Conservation (phyloP, 2,797 vertebrate genomes). For the Enteromius thamalakanensis region DNA sequence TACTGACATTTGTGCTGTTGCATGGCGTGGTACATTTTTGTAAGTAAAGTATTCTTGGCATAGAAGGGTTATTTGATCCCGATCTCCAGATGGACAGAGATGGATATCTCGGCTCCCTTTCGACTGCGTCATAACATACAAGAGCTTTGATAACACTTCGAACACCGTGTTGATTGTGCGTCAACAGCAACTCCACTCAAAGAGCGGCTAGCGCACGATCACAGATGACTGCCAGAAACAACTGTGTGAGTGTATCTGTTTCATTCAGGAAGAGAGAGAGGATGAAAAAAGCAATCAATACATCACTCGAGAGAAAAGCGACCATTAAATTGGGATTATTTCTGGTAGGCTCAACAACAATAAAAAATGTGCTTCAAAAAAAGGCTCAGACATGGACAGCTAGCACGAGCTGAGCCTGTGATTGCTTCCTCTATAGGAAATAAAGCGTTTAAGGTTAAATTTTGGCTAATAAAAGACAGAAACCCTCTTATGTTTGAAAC, state of each 20-base stretch:
- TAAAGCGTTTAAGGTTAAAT: slow-evolving; percentile 31
- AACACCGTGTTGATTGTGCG: slow-evolving; percentile 8
- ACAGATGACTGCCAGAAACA: slow-evolving; percentile 30
- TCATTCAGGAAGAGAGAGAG: slow-evolving; percentile 20
- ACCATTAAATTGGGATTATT: slow-evolving; percentile 46
- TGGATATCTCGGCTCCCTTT: neutral
- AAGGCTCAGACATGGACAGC: slow-evolving; percentile 3
- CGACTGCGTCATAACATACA: neutral
- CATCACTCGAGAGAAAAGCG: slow-evolving; percentile 29
- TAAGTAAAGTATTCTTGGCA: neutral
- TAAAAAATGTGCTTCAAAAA: slow-evolving; percentile 38
- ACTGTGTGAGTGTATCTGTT: slow-evolving; percentile 27
- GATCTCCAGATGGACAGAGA: neutral
- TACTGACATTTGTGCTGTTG: neutral
- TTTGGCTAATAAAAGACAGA: slow-evolving; percentile 28
- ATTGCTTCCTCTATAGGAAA: slow-evolving; percentile 31
- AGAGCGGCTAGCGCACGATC: neutral
- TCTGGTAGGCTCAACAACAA: slow-evolving; percentile 39
- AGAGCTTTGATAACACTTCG: neutral
- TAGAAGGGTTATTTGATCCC: neutral
- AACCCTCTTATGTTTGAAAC: slow-evolving; percentile 27
- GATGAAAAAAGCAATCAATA: slow-evolving; percentile 44
- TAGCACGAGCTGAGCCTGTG: neutral
- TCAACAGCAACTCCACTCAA: slow-evolving; percentile 1
- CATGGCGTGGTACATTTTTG: neutral